phyloP scores from a whole-genome alignment of 2,797 vertebrate genomes.

The Alca torda region DNA sequence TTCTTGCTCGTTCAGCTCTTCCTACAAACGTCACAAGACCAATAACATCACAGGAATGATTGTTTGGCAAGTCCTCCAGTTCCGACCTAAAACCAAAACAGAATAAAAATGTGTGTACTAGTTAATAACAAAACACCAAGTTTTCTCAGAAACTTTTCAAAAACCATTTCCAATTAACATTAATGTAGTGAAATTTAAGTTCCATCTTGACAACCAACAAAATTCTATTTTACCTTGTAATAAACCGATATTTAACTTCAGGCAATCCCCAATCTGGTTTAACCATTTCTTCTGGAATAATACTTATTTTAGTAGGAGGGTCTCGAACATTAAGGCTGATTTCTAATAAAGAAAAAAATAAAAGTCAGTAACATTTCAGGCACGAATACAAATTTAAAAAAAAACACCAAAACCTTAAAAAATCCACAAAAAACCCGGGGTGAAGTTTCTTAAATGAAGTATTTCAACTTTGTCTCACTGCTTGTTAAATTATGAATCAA shows the following conservation, averaged over 20 bases:
- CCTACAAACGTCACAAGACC: conserved; percentile 91
- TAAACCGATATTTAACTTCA: conserved; percentile 84
- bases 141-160: background rate
- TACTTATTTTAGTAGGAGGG: conserved; percentile 81
- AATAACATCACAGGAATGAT: conserved; percentile 86
- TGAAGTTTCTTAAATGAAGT: background rate
- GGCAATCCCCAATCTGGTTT: conserved; percentile 88
- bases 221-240: conserved; percentile 78
- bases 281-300: conserved; percentile 85
- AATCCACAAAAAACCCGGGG: rapidly evolving
- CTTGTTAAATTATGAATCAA: background rate
- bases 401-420: background rate
- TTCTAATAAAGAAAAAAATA: conserved; percentile 74
- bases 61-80: conserved; percentile 78
- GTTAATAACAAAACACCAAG: background rate
- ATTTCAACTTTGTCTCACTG: background rate
- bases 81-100: conserved; percentile 70
- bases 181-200: background rate
- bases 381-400: background rate
- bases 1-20: conserved; percentile 85
- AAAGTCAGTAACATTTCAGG: background rate
- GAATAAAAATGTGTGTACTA: background rate
- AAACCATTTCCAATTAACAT: background rate
- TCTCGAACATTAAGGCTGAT: conserved; percentile 86
- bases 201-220: background rate